These are phyloP conservation scores for Drosophila emarginata DNA, from an alignment of 2,888 invertebrate genomes.

Conservation along the genomic window DNA sequence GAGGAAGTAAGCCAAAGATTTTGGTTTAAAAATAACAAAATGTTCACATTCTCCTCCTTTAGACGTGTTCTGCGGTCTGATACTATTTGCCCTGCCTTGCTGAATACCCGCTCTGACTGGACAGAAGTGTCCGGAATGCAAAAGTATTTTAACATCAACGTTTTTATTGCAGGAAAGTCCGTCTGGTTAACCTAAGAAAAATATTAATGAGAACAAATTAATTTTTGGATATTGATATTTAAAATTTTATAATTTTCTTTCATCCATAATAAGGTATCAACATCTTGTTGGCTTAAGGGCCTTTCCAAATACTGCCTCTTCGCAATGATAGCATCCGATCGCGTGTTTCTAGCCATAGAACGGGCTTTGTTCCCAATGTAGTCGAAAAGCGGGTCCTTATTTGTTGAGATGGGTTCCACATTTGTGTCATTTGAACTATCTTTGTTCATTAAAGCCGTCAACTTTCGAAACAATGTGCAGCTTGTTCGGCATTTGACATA, in stretches of 20 bases:
- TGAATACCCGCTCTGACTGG: conserved; percentile 5
- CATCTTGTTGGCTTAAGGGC: background rate
- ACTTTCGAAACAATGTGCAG: conserved; percentile 4
- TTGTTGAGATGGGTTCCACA: conserved; percentile 2
- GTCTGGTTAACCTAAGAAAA: conserved; percentile 1
- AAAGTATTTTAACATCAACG: conserved; percentile 10
- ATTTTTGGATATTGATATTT: conserved; percentile 3
- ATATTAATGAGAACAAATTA: conserved; percentile 4
- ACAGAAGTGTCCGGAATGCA: conserved; percentile 5
- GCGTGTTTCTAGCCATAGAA: conserved; percentile 4
- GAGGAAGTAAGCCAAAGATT: conserved; percentile 1
- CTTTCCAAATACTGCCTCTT: conserved; percentile 1
- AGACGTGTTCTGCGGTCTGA: conserved; percentile 4
- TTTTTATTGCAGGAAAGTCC: background rate
- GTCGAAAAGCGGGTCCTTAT: conserved; percentile 2
- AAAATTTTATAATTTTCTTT: background rate
- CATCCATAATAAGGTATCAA: background rate
- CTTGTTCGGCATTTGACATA: conserved; percentile 5
- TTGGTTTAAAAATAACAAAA: conserved; percentile 4
- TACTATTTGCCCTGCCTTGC: conserved; percentile 11
- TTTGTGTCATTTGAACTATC: conserved; percentile 8
- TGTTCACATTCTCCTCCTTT: background rate
- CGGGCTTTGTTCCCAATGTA: conserved; percentile 2
- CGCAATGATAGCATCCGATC: conserved; percentile 5
- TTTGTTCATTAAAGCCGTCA: conserved; percentile 4